A percentile compares a stretch with the other conserved stretches of the same genome.
phyloP scores from a whole-genome alignment of 2,113 vertebrate species.

The Petromus typicus region DNA sequence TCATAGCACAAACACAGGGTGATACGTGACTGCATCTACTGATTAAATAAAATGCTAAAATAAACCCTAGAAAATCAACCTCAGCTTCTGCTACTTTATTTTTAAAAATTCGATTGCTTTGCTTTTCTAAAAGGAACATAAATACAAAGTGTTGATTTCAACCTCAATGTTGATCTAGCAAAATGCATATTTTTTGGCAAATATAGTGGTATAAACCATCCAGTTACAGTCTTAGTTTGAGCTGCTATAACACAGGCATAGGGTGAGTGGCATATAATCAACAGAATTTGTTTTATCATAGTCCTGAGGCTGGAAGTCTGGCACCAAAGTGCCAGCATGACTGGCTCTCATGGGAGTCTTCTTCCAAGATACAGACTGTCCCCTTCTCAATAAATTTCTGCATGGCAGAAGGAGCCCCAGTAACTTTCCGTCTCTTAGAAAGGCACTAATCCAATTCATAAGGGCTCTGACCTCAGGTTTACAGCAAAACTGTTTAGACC shows the following conservation, averaged over 20 bases:
- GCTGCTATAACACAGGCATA: neutral
- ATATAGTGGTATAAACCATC: neutral
- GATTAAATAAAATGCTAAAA: conserved; percentile 11
- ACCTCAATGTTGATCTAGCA: neutral
- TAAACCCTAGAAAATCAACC: conserved; percentile 8
- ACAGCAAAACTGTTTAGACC: neutral
- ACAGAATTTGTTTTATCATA: neutral
- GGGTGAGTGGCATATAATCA: neutral
- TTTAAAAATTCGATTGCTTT: neutral
- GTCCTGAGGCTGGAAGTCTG: neutral
- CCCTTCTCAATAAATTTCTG: neutral
- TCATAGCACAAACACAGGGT: neutral
- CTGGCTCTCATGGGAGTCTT: neutral
- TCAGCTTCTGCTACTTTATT: neutral
- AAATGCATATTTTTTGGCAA: neutral
- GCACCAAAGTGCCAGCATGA: neutral
- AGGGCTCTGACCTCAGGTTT: neutral
- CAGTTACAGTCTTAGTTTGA: neutral
- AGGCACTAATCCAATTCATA: neutral
- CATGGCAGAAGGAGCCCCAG: neutral
- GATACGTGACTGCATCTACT: neutral
- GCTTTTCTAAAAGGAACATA: conserved; percentile 24
- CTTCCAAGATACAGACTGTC: neutral
- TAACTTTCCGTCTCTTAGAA: neutral
- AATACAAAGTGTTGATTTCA: conserved; percentile 39